phyloP scores from a whole-genome alignment of 2,797 vertebrate species.

The Gymnoscopelus braueri region DNA sequence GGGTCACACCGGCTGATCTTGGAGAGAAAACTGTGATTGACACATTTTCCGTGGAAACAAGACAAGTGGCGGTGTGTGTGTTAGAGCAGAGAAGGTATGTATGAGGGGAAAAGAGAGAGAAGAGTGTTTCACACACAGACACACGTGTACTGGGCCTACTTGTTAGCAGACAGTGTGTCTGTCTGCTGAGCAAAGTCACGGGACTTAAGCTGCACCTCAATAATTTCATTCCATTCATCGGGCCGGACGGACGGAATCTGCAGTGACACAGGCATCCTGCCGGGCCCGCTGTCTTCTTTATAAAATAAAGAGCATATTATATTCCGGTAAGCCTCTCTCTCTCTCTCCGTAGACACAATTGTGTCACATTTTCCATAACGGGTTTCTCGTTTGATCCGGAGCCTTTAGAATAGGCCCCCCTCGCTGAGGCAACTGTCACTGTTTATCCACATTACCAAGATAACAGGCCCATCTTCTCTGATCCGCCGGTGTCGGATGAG shows the following conservation, averaged over 20 bases:
- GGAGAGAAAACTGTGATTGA: conserved; percentile 63
- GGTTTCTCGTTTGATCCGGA: conserved; percentile 61
- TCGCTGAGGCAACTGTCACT: conserved; percentile 58
- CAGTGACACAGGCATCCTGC: conserved; percentile 25
- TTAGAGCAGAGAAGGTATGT: conserved; percentile 32
- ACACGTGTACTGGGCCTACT: conserved; percentile 16
- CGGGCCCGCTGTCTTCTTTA: conserved; percentile 26
- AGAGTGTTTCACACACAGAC: conserved; percentile 22
- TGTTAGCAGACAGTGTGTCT: conserved; percentile 39
- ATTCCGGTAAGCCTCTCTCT: conserved; percentile 29
- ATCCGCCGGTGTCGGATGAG: conserved; percentile 62
- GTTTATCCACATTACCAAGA: conserved; percentile 67
- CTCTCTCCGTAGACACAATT: conserved; percentile 37
- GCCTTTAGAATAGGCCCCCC: conserved; percentile 49
- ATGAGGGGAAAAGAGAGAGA: conserved; percentile 28
- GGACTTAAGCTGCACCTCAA: conserved; percentile 42
- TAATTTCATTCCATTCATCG: conserved; percentile 57
- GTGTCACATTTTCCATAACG: conserved; percentile 61
- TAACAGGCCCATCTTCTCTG: conserved; percentile 59
- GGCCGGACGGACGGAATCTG: conserved; percentile 35
- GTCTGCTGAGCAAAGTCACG: conserved; percentile 62
- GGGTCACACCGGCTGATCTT: conserved; percentile 49
- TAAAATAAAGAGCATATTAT: background rate
- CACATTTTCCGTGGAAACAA: conserved; percentile 65
- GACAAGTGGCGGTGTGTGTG: conserved; percentile 45